Evolutionary conservation across 2,113 vertebrate genomes (phyloP), one percentile per base, ranked within the genome.

Genomic region (Naja naja): DNA sequence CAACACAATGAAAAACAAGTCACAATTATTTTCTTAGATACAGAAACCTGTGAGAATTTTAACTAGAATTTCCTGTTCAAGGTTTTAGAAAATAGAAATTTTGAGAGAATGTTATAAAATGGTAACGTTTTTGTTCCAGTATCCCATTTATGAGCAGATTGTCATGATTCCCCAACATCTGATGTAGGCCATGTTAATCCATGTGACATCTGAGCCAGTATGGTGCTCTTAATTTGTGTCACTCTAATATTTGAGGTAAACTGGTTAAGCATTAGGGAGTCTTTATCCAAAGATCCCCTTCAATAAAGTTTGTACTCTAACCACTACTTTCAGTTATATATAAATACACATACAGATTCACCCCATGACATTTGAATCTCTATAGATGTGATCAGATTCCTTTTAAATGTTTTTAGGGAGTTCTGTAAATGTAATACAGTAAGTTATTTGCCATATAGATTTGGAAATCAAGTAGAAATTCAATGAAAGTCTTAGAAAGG

Each of bases 321-420:
- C 22, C 22, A 58, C 22, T 58, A 58, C 22, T 9, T 58, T 58
- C 55, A 58, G 25, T 23, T 58, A 25, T 25, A 58, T 25, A 58
- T 58, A 58, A 58, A 58, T 58, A 58, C 55, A 58, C 55, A 58
- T 58, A 58, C 55, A 58, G 55, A 58, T 23, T 58, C 55, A 58
- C 47, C 0, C 3, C 4, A 16, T 0, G 23, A 49, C 5, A 11
- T 0, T 0, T 0, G 0, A 0, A 5, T 60, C 52, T 12, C 88
- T 60, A 0, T 0, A 2, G 92, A 85, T 23, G 0, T 7, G 53
- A 90, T 45, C 6, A 3, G n/a, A 0, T 7, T 91, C 3, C 54
- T 53, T 85, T 43, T 47, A 20, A 0, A 11, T 23, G 0, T 52
- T 0, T 1, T 74, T 93, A 94, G 0, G 14, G 5, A 60, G 81